phyloP scores from a whole-genome alignment of 2,888 invertebrate species.

The Agriopis aurantiaria region DNA sequence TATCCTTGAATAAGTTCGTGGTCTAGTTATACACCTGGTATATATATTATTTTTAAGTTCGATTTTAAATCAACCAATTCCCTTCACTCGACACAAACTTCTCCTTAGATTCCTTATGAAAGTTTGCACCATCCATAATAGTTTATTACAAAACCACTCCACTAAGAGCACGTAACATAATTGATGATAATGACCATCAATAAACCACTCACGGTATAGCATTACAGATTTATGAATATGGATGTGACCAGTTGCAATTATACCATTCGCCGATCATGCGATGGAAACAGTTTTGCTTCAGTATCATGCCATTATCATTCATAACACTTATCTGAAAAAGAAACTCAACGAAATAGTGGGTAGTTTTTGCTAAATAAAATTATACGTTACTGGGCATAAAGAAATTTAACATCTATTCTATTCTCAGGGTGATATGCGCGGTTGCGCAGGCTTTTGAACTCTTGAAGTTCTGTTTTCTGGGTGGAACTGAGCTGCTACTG shows the following conservation, averaged over 20 bases:
- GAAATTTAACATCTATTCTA: too few species aligned
- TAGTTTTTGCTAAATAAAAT: too few species aligned
- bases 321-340: not conserved
- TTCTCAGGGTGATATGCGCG: too few species aligned
- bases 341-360: slow-evolving; percentile 11
- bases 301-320: slow-evolving; percentile 18
- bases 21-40: too few species aligned
- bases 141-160: not conserved
- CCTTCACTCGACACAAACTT: not conserved
- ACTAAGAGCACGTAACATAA: slow-evolving; percentile 13
- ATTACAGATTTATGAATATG: slow-evolving; percentile 37
- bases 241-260: slow-evolving; percentile 25
- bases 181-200: slow-evolving; percentile 27
- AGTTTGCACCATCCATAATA: not conserved
- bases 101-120: too few species aligned
- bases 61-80: too few species aligned
- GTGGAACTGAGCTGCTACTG: too few species aligned
- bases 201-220: slow-evolving; percentile 19
- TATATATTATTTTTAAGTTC: too few species aligned
- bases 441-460: too few species aligned
- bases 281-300: slow-evolving; percentile 5
- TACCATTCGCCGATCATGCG: slow-evolving; percentile 20
- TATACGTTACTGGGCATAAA: too few species aligned
- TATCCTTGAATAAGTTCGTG: too few species aligned
- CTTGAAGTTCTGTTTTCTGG: too few species aligned